Evolutionary conservation across 2,888 invertebrate genomes (phyloP).

Genomic region (Cosmorhoe ocellata): DNA sequence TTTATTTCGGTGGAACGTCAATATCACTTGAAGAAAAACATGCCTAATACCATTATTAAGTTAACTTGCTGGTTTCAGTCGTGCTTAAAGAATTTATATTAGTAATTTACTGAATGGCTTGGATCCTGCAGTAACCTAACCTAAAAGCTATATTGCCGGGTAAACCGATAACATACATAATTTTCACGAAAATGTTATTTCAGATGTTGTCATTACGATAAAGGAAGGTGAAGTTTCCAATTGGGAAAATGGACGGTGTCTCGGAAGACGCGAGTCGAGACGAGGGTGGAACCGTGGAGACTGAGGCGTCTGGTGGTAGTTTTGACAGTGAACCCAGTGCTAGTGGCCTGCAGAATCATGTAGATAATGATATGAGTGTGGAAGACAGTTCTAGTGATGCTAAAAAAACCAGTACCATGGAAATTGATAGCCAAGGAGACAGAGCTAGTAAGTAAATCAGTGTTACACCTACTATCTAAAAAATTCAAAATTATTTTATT

Average conservation of each 20-base stretch:
- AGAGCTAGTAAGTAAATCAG: conserved; percentile 38
- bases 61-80: background rate
- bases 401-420: conserved; percentile 38
- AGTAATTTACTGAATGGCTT: conserved; percentile 1
- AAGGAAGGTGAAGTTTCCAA: conserved; percentile 44
- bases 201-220: conserved; percentile 55
- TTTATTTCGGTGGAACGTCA: conserved; percentile 17
- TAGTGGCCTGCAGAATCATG: conserved; percentile 61
- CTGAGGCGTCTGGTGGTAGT: conserved; percentile 30
- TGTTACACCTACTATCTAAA: background rate
- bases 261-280: conserved; percentile 44
- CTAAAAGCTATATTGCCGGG: conserved; percentile 69
- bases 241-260: conserved; percentile 58
- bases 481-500: no score
- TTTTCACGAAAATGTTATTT: conserved; percentile 38
- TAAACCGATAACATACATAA: conserved; percentile 20
- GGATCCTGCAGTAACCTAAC: conserved; percentile 55
- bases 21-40: background rate
- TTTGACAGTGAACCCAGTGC: conserved; percentile 35
- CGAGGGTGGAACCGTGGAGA: conserved; percentile 28
- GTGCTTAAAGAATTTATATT: background rate
- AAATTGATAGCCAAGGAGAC: conserved; percentile 39
- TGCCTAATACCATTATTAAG: background rate
- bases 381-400: conserved; percentile 43
- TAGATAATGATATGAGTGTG: conserved; percentile 54